A percentile compares a stretch with the other conserved stretches of the same genome.
Evolutionary conservation across 2,113 vertebrate genomes (phyloP).

Genomic region (Aphyosemion australe): DNA sequence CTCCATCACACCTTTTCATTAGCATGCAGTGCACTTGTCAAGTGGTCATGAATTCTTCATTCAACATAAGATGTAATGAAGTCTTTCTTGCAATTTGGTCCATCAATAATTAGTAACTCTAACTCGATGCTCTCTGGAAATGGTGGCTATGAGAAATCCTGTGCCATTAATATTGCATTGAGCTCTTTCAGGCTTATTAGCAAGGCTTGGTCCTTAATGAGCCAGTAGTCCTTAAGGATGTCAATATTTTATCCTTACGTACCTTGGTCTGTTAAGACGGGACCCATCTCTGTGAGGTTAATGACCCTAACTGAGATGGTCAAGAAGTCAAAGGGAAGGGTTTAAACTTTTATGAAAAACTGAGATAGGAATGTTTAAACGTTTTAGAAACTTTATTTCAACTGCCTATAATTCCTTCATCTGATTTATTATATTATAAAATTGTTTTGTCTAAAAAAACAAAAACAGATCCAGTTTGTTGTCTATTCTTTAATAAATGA

Average conservation of each 20-base stretch:
- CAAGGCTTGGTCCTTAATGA: slow-evolving; percentile 64
- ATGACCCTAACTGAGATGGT: slow-evolving; percentile 38
- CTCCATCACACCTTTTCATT: slow-evolving; percentile 52
- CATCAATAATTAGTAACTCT: slow-evolving; percentile 77
- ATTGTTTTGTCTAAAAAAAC: neutral
- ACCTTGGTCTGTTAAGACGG: slow-evolving; percentile 45
- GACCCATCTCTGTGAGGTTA: slow-evolving; percentile 32
- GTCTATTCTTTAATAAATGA: slow-evolving; percentile 1
- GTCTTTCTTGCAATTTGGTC: slow-evolving; percentile 71
- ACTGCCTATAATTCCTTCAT: neutral
- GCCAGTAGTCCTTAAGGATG: slow-evolving; percentile 62
- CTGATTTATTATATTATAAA: neutral
- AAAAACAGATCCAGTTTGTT: neutral
- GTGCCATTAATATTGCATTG: slow-evolving; percentile 76
- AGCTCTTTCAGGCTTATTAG: slow-evolving; percentile 70
- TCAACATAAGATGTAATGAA: slow-evolving; percentile 66
- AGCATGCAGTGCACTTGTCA: slow-evolving; percentile 41
- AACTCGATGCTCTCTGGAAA: slow-evolving; percentile 68
- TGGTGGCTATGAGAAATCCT: slow-evolving; percentile 63
- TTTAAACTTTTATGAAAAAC: neutral
- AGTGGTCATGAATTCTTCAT: slow-evolving; percentile 74
- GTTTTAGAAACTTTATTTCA: neutral
- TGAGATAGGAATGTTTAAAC: slow-evolving; percentile 8
- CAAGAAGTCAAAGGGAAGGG: slow-evolving; percentile 19
- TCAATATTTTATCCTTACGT: slow-evolving; percentile 73